Evolutionary conservation across 2,888 invertebrate species (phyloP).

Genomic region (Pammene fasciana): DNA sequence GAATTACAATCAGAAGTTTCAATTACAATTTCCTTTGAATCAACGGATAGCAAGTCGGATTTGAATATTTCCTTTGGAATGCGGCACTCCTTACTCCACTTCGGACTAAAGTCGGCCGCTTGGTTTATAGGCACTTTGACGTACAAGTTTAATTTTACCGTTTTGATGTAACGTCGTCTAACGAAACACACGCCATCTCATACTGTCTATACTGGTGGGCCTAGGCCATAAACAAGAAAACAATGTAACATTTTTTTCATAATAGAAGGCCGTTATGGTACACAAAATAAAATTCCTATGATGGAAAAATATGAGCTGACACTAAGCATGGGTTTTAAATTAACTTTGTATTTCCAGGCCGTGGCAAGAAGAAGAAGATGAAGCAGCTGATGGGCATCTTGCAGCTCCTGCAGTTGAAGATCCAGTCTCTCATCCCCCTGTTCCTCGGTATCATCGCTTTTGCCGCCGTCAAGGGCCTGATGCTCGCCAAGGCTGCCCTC

Average conservation of each 20-base stretch:
- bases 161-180: conserved; percentile 8
- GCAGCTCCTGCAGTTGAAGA: conserved; percentile 90
- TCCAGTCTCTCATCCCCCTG: conserved; percentile 89
- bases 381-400: conserved; percentile 90
- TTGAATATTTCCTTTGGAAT: conserved; percentile 32
- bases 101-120: conserved; percentile 17
- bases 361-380: conserved; percentile 91
- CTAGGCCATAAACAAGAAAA: background rate
- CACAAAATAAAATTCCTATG: no score
- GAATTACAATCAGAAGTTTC: conserved; percentile 66
- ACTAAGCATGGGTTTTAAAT: background rate
- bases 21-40: conserved; percentile 32
- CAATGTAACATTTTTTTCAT: no score
- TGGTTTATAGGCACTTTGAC: conserved; percentile 18
- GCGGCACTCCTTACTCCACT: conserved; percentile 33
- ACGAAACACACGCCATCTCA: background rate
- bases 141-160: conserved; percentile 20
- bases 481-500: conserved; percentile 92
- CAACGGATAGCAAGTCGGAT: conserved; percentile 11
- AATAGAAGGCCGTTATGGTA: no score
- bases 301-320: no score
- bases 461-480: conserved; percentile 92
- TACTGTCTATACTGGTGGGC: no score
- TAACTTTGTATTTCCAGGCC: conserved; percentile 79
- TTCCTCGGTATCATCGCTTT: conserved; percentile 89